Evolutionary conservation across 2,888 invertebrate species (phyloP), one percentile per base, ranked within the genome.

Genomic region (Platycheirus rosarum): DNA sequence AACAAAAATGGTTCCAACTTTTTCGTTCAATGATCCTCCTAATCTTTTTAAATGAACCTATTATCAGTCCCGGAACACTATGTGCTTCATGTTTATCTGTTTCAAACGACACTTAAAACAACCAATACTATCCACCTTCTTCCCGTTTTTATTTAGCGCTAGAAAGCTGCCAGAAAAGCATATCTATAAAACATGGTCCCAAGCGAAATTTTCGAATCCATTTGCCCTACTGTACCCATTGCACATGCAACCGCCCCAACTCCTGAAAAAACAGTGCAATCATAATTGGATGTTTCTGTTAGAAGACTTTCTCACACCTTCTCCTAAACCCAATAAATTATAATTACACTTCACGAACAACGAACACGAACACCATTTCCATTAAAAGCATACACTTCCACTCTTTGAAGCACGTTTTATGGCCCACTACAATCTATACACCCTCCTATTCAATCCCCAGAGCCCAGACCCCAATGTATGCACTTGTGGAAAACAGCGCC

Each of bases 281-380:
- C 65, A 66, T 76, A 76, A 70, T 63, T 60, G 51, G 46, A 71
- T 76, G 66, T 76, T 76, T 51, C 26, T 66, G 76, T 23, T 60
- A 32, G 48, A 80, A 80, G 65, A 76, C 76, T 18, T 62, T 65
- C 68, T 69, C 80, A 76, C 76, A 80, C 60, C 40, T 76, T 51
- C 48, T 80, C 57, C 53, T 42, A 70, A 70, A 66, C 65, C 18
- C 80, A 80, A 80, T 80, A 80, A 80, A 80, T 80, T 80, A 76
- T 80, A 80, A 80, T 80, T 80, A 80, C 66, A 76, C 76, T 76
- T 76, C 76, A 70, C 60, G 44, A 63, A 75, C 55, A 40, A 76
- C 49, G 69, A 76, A 37, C 55, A 53, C 53, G 53, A 53, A 79
- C 57, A 79, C 26, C 57, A 51, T 53, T 76, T 62, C 76, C 76